These are phyloP conservation scores for Drosophila borborema DNA, from an alignment of 2,888 invertebrate species.

Conservation along the genomic window DNA sequence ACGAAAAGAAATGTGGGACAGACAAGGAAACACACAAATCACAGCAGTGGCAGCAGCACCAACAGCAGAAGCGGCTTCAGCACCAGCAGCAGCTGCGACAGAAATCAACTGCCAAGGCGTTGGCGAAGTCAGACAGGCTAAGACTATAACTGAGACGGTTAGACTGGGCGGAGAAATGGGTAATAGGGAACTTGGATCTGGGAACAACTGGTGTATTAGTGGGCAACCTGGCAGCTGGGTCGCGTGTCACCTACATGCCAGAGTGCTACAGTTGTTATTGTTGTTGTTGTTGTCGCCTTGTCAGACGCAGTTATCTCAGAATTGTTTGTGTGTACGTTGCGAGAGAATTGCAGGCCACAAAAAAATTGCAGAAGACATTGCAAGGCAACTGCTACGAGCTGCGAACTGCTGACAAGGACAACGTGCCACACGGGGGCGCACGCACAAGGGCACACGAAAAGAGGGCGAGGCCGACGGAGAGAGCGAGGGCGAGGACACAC, in stretches of 20 bases:
- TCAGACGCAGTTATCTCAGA: slow-evolving; percentile 37
- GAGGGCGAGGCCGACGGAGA: slow-evolving; percentile 8
- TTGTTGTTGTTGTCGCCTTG: slow-evolving; percentile 34
- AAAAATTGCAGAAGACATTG: slow-evolving; percentile 67
- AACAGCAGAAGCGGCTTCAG: slow-evolving; percentile 34
- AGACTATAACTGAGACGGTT: slow-evolving; percentile 39
- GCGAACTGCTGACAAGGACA: slow-evolving; percentile 55
- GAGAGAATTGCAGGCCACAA: slow-evolving; percentile 58
- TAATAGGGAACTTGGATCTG: slow-evolving; percentile 6
- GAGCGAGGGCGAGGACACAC: slow-evolving; percentile 26
- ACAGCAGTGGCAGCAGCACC: slow-evolving; percentile 62
- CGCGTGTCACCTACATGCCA: slow-evolving; percentile 47
- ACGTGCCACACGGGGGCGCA: slow-evolving; percentile 31
- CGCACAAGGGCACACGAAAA: slow-evolving; percentile 24
- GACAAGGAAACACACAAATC: slow-evolving; percentile 59
- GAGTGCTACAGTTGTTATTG: slow-evolving; percentile 10
- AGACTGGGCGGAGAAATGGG: slow-evolving; percentile 11
- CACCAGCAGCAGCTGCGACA: slow-evolving; percentile 67
- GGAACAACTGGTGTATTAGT: slow-evolving; percentile 7
- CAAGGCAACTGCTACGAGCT: slow-evolving; percentile 39
- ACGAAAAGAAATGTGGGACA: slow-evolving; percentile 20
- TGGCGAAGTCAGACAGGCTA: slow-evolving; percentile 56
- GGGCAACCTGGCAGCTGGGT: slow-evolving; percentile 27
- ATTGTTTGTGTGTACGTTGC: slow-evolving; percentile 29
- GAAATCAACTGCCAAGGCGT: slow-evolving; percentile 76